Evolutionary conservation across 1,140 invertebrate genomes (phyloP).

Genomic region (Brachionus manjavacas): DNA sequence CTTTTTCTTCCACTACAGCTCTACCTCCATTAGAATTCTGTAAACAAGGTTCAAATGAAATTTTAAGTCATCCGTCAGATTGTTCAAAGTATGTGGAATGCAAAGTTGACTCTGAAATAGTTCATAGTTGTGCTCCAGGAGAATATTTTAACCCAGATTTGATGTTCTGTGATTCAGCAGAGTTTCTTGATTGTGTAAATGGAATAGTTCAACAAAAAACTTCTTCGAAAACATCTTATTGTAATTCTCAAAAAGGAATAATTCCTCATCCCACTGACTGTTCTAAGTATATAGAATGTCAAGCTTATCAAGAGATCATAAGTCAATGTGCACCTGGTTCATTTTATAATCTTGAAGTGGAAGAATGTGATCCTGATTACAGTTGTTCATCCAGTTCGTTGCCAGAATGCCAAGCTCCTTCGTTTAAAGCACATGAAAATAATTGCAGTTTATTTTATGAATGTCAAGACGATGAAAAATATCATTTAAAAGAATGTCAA

Average conservation of each 20-base stretch:
- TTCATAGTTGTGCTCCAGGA: not conserved
- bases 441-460: not conserved
- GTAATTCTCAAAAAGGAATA: not conserved
- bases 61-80: not conserved
- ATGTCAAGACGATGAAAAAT: not conserved
- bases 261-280: conserved; percentile 23
- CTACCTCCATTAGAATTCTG: not conserved
- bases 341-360: not conserved
- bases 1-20: not conserved
- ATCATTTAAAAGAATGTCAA: not conserved
- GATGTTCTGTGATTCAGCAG: not conserved
- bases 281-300: conserved; percentile 6
- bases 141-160: not conserved
- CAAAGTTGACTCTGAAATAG: not conserved
- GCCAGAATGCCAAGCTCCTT: not conserved
- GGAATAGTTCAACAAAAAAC: not conserved
- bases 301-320: not conserved
- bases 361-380: not conserved
- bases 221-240: not conserved
- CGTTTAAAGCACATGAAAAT: not conserved
- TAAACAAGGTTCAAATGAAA: not conserved
- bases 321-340: not conserved
- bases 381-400: not conserved
- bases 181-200: not conserved
- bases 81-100: conserved; percentile 1